Evolutionary conservation across 1,140 invertebrate species (phyloP), one percentile per base, ranked within the genome.

Genomic region (Aphaenogaster floridana): DNA sequence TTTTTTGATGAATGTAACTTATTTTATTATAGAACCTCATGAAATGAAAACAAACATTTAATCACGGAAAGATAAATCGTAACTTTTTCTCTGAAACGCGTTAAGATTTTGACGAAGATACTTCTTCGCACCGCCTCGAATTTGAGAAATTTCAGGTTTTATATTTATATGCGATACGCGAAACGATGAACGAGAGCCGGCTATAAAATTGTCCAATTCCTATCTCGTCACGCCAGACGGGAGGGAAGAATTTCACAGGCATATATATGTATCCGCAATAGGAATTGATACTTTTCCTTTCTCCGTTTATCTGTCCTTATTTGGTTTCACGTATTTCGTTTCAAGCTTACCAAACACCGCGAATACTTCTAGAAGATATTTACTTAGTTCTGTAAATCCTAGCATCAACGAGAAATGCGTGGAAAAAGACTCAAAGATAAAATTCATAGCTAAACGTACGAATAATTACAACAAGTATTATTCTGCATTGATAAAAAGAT

Each of bases 161-260:
- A 57, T 57, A 61, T 42, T 86, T 59, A 76, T 45, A 61, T 68
- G 34, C 15, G 34, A 61, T 42, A 80, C 54, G 34, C n/a, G 52
- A 11, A 61, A 36, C 36, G 48, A 69, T 86, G 81, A 86, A 66
- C 76, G 76, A 76, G 48, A 86, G 50, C 59, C 57, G 61, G 34
- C 52, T n/a, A 39, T 87, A 78, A 86, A 86, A 72, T 83, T 78
- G 66, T 90, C 57, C 89, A 83, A 91, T 91, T 90, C 80, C 86
- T 72, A 91, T 90, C 66, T 89, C 87, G 87, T 74, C 89, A 45
- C 78, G 64, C n/a, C 42, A 59, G 57, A 52, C 72, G 61, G 72
- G 15, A 28, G 8, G 48, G 17, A 71, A 57, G 69, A 63, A 80
- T 90, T 80, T 69, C 42, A 61, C 34, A 81, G 74, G 76, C 72